Evolutionary conservation across 2,888 invertebrate genomes (phyloP), one percentile per base, ranked within the genome.

Genomic region (Corbicula japonica): DNA sequence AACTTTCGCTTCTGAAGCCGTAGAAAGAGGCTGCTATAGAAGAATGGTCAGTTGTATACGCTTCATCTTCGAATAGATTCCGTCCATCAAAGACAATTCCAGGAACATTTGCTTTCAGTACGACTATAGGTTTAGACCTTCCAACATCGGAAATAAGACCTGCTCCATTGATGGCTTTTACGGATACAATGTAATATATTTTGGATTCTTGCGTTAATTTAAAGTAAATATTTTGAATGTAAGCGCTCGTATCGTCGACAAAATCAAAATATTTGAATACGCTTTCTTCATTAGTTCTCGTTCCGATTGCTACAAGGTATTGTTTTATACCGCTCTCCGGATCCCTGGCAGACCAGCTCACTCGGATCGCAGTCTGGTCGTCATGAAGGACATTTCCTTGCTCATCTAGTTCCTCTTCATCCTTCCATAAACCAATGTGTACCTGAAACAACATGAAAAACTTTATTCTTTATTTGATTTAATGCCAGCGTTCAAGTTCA

Each of bases 11-110:
- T 61, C 84, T 76, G 76, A 88, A 88, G 8, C 88, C 88, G 26
- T 61, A 66, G 63, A 88, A 88, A 12, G 84, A 77, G 41, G 86
- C 79, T 3, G 80, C 86, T 26, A 88, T 54, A 1, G 88, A 84
- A 6, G 52, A 76, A 18, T 69, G 85, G 62, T 90, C 90, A 41
- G 54, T 41, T 0, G 79, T 83, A 63, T 73, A 89, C 50, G 83
- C 79, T 4, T 71, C 69, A 65, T 90, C 90, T 21, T 62, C 21
- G 12, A 68, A 76, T 10, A 69, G 66, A 10, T 73, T 52, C 32
- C 88, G 54, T 0, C 90, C 89, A 74, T 90, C 90, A 70, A 76
- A 87, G 3, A 90, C 83, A 18, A 75, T 50, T 0, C 90, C 90
- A 8, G 87, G 80, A 23, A 86, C 66, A 54, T 88, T 86, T 1